These are phyloP conservation scores for Pectinophora gossypiella DNA, from an alignment of 1,140 invertebrate genomes.

Conservation along the genomic window DNA sequence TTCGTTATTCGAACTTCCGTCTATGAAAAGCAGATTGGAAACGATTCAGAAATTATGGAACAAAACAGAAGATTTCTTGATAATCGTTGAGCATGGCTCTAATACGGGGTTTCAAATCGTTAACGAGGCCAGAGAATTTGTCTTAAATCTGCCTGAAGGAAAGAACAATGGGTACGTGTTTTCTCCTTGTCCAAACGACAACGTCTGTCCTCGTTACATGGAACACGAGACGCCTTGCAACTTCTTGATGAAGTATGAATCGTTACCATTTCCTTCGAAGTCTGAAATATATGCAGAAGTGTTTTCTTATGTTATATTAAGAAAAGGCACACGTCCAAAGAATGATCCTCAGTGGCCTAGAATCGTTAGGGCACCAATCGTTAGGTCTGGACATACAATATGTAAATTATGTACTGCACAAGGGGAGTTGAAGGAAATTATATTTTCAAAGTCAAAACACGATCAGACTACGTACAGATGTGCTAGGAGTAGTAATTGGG, in stretches of 20 bases:
- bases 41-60: constrained; percentile 88
- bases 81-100: constrained; percentile 91
- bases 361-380: constrained; percentile 81
- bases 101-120: constrained; percentile 86
- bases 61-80: constrained; percentile 88
- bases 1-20: constrained; percentile 87
- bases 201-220: constrained; percentile 81
- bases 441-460: constrained; percentile 85
- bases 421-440: constrained; percentile 85
- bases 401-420: constrained; percentile 86
- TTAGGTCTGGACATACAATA: constrained; percentile 81
- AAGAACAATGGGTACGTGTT: constrained; percentile 78
- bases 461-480: constrained; percentile 82
- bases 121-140: constrained; percentile 85
- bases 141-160: constrained; percentile 74
- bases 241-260: constrained; percentile 81
- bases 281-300: constrained; percentile 68
- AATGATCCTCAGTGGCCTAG: constrained; percentile 83
- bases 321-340: constrained; percentile 80
- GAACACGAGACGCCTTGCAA: constrained; percentile 85
- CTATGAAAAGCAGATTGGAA: constrained; percentile 79
- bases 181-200: constrained; percentile 91
- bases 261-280: constrained; percentile 72
- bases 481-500: constrained; percentile 82
- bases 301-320: constrained; percentile 87